Base-by-base conservation (phyloP, 1,140 invertebrate species). In the Penaeus chinensis region DNA sequence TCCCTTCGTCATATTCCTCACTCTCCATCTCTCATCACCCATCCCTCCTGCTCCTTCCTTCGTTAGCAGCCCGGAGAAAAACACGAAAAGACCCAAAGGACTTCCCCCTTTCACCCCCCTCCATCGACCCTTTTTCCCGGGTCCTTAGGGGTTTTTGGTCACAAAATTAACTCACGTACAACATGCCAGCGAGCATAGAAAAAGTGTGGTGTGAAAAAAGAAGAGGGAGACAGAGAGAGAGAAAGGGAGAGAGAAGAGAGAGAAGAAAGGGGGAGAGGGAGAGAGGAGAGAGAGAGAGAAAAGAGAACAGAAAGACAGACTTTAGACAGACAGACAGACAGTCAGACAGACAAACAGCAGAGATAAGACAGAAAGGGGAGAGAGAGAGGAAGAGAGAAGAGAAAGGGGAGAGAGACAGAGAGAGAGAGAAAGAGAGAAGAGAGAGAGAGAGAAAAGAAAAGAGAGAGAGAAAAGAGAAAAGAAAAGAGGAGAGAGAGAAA, bases 181-280 rank as follows among this genome's bases (percentile, higher is more conserved):
- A 42, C 76, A 37, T 54, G 60, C 76, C 76, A 77, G 37, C 76
- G 60, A 37, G 60, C 76, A 77, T 20, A 76, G 71, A n/a, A 42
- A 47, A 0, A 81, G 79, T 32, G 32, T 32, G 32, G 32, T 32
- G 32, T 32, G 54, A 7, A 47, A 0, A 63, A 27, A 20, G 7
- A 16, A 22, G 62, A 60, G 47, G 60, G 27, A 24, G 47, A 60
- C 13, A 80, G 78, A 80, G 10, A 61, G n/a, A 20, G 32, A 13
- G 62, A 24, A 47, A 80, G 22, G 2, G 32, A 32, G 32, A 32
- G 2, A 32, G 32, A 32, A 32, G 32, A 32, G 32, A 32, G 2
- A 32, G 32, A 20, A 20, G 20, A 80, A 20, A 5, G 47, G 20
- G 20, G 42, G 22, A 32, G 32, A 32, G 32, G 32, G n/a, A 32